phyloP scores from a whole-genome alignment of 92 coral and sea anemone genomes.

The Porites rus region DNA sequence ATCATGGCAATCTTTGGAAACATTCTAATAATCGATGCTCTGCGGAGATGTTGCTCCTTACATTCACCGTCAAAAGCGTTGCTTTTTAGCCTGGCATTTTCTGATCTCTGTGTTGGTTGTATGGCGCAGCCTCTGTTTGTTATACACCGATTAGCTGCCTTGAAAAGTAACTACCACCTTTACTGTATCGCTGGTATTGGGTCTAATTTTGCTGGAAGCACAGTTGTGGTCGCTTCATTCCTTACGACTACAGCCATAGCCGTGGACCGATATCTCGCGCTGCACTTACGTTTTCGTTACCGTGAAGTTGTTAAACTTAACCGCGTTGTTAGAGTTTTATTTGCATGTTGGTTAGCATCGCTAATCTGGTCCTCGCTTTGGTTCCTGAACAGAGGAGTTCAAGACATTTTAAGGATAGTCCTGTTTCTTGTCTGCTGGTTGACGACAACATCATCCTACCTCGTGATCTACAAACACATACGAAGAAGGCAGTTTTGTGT shows the following conservation, averaged over 20 bases:
- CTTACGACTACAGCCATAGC: conserved; percentile 22
- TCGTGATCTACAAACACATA: conserved; percentile 10
- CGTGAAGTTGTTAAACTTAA: conserved; percentile 17
- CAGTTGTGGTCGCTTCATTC: conserved; percentile 17
- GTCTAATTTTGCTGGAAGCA: conserved; percentile 8
- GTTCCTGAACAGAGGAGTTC: conserved; percentile 5
- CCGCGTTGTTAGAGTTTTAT: conserved; percentile 1
- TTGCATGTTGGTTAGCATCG: conserved; percentile 10
- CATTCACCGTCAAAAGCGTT: conserved; percentile 24
- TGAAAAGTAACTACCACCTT: background rate
- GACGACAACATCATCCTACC: conserved; percentile 7
- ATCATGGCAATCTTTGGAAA: conserved; percentile 1
- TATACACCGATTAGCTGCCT: conserved; percentile 13
- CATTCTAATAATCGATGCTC: conserved; percentile 13
- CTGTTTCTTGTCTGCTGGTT: conserved; percentile 5
- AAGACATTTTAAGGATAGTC: background rate
- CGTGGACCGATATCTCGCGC: conserved; percentile 17
- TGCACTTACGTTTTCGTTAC: conserved; percentile 24
- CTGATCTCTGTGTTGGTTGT: conserved; percentile 25
- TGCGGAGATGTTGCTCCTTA: conserved; percentile 15
- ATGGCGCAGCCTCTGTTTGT: conserved; percentile 24
- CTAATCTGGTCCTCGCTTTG: conserved; percentile 27
- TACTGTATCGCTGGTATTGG: conserved; percentile 16
- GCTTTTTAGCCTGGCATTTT: conserved; percentile 19
- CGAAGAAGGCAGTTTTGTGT: conserved; percentile 4